Evolutionary conservation across 2,797 vertebrate species (phyloP).

Genomic region (Poeciliopsis gracilis): DNA sequence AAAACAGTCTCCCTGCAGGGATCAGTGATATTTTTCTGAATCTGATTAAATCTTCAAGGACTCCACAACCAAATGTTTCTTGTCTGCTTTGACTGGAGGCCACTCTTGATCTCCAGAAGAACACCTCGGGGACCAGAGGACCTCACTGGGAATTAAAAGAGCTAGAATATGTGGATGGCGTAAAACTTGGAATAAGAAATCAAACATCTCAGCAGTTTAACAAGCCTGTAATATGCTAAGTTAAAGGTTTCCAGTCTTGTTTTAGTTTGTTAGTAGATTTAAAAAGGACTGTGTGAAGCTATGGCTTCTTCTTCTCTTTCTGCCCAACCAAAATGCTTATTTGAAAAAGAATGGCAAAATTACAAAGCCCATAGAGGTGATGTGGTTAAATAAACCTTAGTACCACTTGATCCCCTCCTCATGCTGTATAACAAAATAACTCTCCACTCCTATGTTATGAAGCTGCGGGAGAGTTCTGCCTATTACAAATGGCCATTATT

Average conservation of each 20-base stretch:
- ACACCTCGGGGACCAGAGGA: constrained; percentile 11
- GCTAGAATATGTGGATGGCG: constrained; percentile 29
- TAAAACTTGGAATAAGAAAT: constrained; percentile 42
- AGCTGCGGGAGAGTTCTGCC: neutral
- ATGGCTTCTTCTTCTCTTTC: neutral
- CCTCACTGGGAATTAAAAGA: constrained; percentile 26
- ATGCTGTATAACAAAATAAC: neutral
- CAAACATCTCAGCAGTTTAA: constrained; percentile 21
- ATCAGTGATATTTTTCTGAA: neutral
- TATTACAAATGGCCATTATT: neutral
- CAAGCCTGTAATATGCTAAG: neutral
- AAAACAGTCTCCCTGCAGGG: constrained; percentile 2
- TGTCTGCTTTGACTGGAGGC: constrained; percentile 4
- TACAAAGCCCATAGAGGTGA: neutral
- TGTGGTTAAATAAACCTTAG: neutral
- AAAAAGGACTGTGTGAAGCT: neutral
- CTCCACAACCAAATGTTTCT: constrained; percentile 17
- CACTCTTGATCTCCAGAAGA: constrained; percentile 20
- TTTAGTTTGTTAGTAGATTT: neutral
- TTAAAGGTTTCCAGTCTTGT: neutral
- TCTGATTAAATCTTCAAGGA: constrained; percentile 15
- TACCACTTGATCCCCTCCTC: neutral
- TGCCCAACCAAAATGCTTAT: neutral
- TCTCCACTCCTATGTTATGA: neutral
- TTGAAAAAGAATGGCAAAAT: neutral